Evolutionary conservation across 2,888 invertebrate species (phyloP), one percentile per base, ranked within the genome.

Genomic region (Melanargia galathea): DNA sequence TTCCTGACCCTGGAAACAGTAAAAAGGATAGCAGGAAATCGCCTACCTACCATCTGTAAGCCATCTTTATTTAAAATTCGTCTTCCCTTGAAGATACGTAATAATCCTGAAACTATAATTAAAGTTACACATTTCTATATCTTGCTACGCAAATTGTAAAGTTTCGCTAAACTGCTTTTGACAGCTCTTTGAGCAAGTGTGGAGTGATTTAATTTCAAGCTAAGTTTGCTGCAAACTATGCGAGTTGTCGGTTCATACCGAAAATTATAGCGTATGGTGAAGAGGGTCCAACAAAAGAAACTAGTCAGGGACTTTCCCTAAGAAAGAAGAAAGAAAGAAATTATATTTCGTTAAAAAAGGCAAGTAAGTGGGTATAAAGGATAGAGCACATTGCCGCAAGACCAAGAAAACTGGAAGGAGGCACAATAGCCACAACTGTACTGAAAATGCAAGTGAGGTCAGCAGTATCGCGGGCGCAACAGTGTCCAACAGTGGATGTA

Each of bases 141-240:
- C 51, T 52, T 40, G 45, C 45, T 60, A 51, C 35, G 33, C 43
- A 22, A 30, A 57, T 58, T 48, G 46, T 64, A 51, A 54, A 60
- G 45, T 55, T 51, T 56, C 26, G 49, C 22, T 51, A 38, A 65
- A 63, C 38, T 62, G 65, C 62, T 60, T 60, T 45, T 57, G 65
- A 62, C 62, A 57, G 56, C 52, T 43, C 58, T 64, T 61, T 62
- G 48, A 51, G 49, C 49, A 26, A 56, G 55, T 24, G 26, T 46
- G 38, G 35, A 30, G 46, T 65, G 56, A 59, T 59, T 56, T 35
- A 59, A 62, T 62, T 56, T 59, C 49, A 24, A 33, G 18, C 26
- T 6, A 45, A 46, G 48, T 26, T 55, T 22, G 10, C 26, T 16
- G 55, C 38, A n/a, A 38, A 38, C 22, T 40, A n/a, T 40, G 26